These are phyloP conservation scores for Eristalinus aeneus DNA, from an alignment of 2,888 invertebrate species.

Conservation along the genomic window DNA sequence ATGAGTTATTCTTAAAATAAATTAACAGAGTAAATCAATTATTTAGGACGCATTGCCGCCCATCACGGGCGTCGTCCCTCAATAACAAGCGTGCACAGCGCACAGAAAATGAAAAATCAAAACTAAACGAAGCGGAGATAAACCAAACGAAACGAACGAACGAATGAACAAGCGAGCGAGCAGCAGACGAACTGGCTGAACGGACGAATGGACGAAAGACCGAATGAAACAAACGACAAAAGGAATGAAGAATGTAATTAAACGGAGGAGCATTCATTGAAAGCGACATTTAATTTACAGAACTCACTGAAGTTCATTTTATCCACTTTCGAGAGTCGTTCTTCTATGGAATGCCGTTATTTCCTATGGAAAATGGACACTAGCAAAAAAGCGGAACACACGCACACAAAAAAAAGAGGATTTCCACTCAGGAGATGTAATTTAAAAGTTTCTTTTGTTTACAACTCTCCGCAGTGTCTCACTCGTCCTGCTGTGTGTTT, in stretches of 20 bases:
- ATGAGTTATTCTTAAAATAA: constrained; percentile 16
- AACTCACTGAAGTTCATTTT: constrained; percentile 52
- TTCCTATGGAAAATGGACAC: constrained; percentile 40
- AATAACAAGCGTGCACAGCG: neutral
- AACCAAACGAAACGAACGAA: constrained; percentile 12
- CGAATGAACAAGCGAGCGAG: constrained; percentile 4
- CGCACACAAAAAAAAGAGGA: constrained; percentile 21
- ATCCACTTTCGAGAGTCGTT: constrained; percentile 5
- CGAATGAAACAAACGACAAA: constrained; percentile 41
- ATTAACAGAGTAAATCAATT: constrained; percentile 47
- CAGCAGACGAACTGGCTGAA: constrained; percentile 8
- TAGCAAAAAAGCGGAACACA: neutral
- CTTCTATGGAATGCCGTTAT: constrained; percentile 39
- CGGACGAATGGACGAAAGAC: neutral
- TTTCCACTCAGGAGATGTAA: constrained; percentile 46
- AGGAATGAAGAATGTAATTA: constrained; percentile 57
- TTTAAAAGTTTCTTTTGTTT: constrained; percentile 46
- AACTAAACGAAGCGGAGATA: neutral
- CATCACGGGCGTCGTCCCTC: too few species aligned
- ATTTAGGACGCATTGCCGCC: constrained; percentile 30
- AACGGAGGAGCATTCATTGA: constrained; percentile 56
- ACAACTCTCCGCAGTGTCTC: neutral
- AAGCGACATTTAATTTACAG: constrained; percentile 62
- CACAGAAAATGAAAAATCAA: constrained; percentile 1
- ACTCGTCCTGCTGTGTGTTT: neutral